Conservation (phyloP, 2,797 vertebrate species). For the Poecile montanus region DNA sequence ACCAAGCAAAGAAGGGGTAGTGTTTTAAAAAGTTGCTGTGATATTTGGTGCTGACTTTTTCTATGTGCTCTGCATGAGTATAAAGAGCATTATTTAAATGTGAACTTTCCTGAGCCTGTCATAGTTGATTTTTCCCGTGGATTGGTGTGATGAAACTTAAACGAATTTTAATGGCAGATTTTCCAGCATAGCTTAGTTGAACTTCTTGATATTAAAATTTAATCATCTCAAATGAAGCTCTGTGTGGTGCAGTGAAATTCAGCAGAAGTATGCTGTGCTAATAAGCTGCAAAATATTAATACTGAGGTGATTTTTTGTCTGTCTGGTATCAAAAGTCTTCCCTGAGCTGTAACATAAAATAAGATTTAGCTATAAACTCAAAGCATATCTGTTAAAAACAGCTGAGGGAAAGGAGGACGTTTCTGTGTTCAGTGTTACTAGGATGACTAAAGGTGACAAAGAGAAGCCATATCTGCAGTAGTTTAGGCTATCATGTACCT, state of each 20-base stretch:
- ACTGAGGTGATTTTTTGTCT: neutral
- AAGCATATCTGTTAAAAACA: conserved; percentile 25
- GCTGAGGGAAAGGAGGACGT: neutral
- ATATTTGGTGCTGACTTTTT: conserved; percentile 19
- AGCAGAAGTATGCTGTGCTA: neutral
- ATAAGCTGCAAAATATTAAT: conserved; percentile 28
- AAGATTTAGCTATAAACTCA: neutral
- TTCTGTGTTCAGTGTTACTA: neutral
- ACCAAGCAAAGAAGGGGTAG: neutral
- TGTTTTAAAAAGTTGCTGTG: neutral
- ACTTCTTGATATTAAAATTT: conserved; percentile 6
- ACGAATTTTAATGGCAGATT: conserved; percentile 38
- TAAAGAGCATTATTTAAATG: conserved; percentile 22
- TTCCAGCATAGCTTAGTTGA: neutral
- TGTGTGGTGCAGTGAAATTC: neutral
- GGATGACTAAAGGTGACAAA: neutral
- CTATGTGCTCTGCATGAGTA: neutral
- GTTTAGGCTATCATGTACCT: neutral
- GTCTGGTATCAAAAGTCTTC: neutral
- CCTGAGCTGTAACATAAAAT: neutral
- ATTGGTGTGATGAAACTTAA: conserved; percentile 7
- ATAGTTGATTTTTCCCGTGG: neutral
- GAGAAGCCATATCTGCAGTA: neutral
- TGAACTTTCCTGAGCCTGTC: conserved; percentile 18
- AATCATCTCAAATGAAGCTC: conserved; percentile 25